A percentile compares a stretch with the other conserved stretches of the same genome.
Conservation (phyloP, 2,113 vertebrate species). For the Panthera tigris region DNA sequence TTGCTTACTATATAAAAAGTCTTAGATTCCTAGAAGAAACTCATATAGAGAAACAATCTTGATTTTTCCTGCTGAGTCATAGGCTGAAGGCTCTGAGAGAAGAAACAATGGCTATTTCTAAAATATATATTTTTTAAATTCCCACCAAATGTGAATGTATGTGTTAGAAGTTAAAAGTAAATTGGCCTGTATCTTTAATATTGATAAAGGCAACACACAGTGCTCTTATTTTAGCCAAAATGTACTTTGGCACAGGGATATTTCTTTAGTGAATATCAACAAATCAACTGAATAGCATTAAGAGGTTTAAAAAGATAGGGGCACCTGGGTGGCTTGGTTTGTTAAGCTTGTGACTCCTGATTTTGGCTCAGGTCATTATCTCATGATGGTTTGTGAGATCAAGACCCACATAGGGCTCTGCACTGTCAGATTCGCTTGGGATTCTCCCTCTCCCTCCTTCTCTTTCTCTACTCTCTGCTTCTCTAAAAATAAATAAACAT, state of each 20-base stretch:
- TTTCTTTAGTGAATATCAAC: not conserved
- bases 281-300: not conserved
- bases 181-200: not conserved
- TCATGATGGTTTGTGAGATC: too few species aligned
- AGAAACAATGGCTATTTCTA: not conserved
- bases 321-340: too few species aligned
- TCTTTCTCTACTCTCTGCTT: too few species aligned
- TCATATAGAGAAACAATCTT: not conserved
- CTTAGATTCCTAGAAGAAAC: not conserved
- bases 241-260: not conserved
- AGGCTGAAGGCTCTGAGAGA: not conserved
- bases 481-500: too few species aligned
- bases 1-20: not conserved
- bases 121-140: not conserved
- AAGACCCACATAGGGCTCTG: too few species aligned
- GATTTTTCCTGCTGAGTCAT: not conserved
- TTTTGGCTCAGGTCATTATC: too few species aligned
- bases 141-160: not conserved
- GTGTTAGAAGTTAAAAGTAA: not conserved
- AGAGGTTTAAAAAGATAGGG: not conserved
- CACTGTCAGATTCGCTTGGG: too few species aligned
- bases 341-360: too few species aligned
- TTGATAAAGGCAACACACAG: not conserved
- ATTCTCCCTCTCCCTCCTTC: too few species aligned
- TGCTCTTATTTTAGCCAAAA: not conserved